phyloP scores from a whole-genome alignment of 2,888 invertebrate genomes.

The Alitta virens region DNA sequence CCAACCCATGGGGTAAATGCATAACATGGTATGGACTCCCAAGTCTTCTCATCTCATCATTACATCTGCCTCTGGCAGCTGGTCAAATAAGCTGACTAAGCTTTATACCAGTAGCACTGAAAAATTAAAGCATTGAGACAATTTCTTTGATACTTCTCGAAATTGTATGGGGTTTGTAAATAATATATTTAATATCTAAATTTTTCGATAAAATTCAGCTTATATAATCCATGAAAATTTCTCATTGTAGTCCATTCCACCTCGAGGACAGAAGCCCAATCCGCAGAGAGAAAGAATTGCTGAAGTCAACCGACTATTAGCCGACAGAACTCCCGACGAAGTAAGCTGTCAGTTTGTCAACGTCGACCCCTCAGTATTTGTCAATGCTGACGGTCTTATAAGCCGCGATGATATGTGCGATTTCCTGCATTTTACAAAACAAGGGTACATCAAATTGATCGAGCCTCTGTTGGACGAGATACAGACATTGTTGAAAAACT shows the following conservation, averaged over 20 bases:
- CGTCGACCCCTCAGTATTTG: constrained; percentile 69
- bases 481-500: constrained; percentile 36
- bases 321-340: constrained; percentile 63
- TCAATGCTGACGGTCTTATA: constrained; percentile 64
- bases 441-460: constrained; percentile 73
- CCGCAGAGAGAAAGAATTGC: constrained; percentile 73
- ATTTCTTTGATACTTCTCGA: too few relatives aligned
- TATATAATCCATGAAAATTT: too few relatives aligned
- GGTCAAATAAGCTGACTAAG: too few relatives aligned
- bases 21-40: too few relatives aligned
- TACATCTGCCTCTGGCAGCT: too few relatives aligned
- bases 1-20: too few relatives aligned
- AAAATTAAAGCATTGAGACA: too few relatives aligned
- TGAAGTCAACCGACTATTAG: constrained; percentile 73
- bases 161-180: too few relatives aligned
- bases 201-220: too few relatives aligned
- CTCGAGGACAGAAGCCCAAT: constrained; percentile 84
- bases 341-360: constrained; percentile 73
- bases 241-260: constrained; percentile 79
- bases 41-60: too few relatives aligned
- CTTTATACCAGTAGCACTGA: too few relatives aligned
- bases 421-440: constrained; percentile 79
- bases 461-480: constrained; percentile 53
- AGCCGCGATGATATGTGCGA: constrained; percentile 90
- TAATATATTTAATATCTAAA: too few relatives aligned